phyloP scores from a whole-genome alignment of 2,797 vertebrate genomes.

The Protonibea diacanthus region DNA sequence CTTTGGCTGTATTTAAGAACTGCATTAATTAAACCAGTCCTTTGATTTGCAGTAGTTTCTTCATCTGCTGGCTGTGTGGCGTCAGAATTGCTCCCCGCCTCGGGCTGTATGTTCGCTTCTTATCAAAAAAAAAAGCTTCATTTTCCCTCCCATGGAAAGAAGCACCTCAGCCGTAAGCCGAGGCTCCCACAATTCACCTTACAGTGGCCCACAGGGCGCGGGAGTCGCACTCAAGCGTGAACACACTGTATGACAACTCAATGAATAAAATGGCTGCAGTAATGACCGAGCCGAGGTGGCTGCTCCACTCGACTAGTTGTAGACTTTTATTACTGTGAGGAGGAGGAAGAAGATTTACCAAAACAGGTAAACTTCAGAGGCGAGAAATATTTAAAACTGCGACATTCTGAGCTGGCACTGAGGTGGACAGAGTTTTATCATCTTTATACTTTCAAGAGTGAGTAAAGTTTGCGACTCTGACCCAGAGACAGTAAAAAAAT shows the following conservation, averaged over 20 bases:
- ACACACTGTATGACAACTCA: constrained; percentile 65
- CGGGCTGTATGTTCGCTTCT: constrained; percentile 11
- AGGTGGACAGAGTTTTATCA: neutral
- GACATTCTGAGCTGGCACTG: neutral
- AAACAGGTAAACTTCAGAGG: constrained; percentile 37
- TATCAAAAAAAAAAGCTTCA: constrained; percentile 37
- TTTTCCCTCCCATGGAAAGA: constrained; percentile 2
- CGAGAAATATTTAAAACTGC: constrained; percentile 10
- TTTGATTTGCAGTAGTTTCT: neutral
- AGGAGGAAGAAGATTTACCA: constrained; percentile 25
- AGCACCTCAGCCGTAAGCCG: constrained; percentile 35
- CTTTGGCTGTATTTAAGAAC: neutral
- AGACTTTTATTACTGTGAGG: constrained; percentile 31
- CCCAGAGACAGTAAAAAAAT: too few species aligned
- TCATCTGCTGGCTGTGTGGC: neutral
- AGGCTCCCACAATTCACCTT: constrained; percentile 34
- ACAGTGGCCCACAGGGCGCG: constrained; percentile 22
- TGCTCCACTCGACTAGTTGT: constrained; percentile 45
- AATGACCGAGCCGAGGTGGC: constrained; percentile 62
- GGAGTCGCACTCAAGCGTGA: constrained; percentile 64
- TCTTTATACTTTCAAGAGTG: neutral
- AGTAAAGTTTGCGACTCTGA: neutral
- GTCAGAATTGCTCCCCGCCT: neutral
- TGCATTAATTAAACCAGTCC: neutral
- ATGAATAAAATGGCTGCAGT: constrained; percentile 69